phyloP scores from a whole-genome alignment of 2,113 vertebrate species.

The Tiliqua scincoides region DNA sequence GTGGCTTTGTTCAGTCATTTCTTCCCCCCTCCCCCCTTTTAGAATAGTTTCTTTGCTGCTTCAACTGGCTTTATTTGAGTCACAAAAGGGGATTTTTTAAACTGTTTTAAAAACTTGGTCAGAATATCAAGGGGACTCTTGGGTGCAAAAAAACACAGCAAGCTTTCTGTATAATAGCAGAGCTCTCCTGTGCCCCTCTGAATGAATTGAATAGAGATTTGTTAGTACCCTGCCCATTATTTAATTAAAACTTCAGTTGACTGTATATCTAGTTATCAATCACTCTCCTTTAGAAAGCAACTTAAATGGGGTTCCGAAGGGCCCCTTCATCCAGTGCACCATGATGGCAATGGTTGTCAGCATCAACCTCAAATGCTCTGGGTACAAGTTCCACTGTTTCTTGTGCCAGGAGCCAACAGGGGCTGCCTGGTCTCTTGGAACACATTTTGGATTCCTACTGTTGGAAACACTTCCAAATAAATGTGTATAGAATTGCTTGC shows the following conservation, averaged over 20 bases:
- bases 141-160: constrained; percentile 25
- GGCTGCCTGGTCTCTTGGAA: too few species aligned
- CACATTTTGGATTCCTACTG: too few species aligned
- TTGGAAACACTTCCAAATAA: too few species aligned
- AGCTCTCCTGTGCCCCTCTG: background rate
- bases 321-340: background rate
- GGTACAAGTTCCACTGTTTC: background rate
- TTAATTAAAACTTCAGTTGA: background rate
- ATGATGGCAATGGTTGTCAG: background rate
- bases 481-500: too few species aligned
- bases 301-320: background rate
- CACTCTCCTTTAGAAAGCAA: background rate
- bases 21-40: constrained; percentile 22
- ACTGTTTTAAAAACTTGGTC: constrained; percentile 53
- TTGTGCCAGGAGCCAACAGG: background rate
- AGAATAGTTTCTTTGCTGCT: constrained; percentile 36
- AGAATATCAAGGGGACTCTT: constrained; percentile 54
- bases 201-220: background rate
- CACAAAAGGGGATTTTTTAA: constrained; percentile 68
- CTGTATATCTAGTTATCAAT: background rate
- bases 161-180: background rate
- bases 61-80: constrained; percentile 57
- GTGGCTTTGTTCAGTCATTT: constrained; percentile 9
- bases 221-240: background rate
- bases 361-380: background rate